A percentile compares a stretch with the other conserved stretches of the same genome.
Evolutionary conservation across 2,113 vertebrate genomes (phyloP).

Genomic region (Brachypteracias leptosomus): DNA sequence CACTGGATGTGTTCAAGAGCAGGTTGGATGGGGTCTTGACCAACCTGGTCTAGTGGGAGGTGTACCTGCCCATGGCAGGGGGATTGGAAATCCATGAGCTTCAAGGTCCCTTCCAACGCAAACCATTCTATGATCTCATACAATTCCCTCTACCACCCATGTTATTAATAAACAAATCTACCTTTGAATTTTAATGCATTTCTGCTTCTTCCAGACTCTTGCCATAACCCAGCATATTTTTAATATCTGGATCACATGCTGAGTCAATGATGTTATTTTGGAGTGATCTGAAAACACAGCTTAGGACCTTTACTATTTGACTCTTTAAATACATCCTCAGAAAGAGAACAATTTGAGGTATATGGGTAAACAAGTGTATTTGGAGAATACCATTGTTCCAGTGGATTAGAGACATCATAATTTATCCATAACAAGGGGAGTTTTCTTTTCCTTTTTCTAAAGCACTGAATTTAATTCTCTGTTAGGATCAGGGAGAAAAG

Average conservation of each 20-base stretch:
- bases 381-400: not conserved
- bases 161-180: not conserved
- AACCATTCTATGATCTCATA: not conserved
- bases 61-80: too few species aligned
- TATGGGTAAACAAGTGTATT: not conserved
- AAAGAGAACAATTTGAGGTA: not conserved
- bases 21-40: too few species aligned
- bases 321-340: not conserved
- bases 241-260: not conserved
- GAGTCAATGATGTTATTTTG: not conserved
- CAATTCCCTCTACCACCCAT: not conserved
- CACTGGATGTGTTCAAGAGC: too few species aligned
- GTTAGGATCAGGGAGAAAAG: not conserved
- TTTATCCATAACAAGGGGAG: not conserved
- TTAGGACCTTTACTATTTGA: not conserved
- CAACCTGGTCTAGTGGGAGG: too few species aligned
- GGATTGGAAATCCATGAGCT: too few species aligned
- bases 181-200: not conserved
- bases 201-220: not conserved
- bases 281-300: not conserved
- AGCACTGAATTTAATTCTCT: not conserved
- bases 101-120: too few species aligned
- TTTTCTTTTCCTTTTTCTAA: not conserved
- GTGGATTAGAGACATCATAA: not conserved
- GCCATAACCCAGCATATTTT: not conserved